Percentiles rank a stretch among this genome's conserved stretches.
These are phyloP conservation scores for Microtus montanus DNA, from an alignment of 2,113 vertebrate species.

Conservation along the genomic window DNA sequence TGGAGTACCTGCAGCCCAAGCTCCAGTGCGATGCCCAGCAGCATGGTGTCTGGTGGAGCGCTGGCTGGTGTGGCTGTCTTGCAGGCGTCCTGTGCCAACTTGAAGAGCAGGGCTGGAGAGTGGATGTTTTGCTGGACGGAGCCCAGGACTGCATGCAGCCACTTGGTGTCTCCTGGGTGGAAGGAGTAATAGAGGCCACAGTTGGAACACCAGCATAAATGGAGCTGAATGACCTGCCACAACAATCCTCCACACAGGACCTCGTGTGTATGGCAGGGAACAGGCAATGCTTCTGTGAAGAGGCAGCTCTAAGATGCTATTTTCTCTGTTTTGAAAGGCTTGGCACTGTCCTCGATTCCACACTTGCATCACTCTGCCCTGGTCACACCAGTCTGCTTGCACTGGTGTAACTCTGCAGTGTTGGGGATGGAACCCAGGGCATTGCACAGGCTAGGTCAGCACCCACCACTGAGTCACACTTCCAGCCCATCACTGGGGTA, in stretches of 20 bases:
- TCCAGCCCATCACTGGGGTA: not conserved
- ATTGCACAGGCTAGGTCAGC: not conserved
- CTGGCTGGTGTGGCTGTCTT: slow-evolving; percentile 79
- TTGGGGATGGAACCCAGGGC: not conserved
- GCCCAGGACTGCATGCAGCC: slow-evolving; percentile 80
- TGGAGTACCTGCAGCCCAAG: slow-evolving; percentile 78
- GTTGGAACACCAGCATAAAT: not conserved
- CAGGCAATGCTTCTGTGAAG: not conserved
- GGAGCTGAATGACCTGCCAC: not conserved
- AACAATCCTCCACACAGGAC: not conserved
- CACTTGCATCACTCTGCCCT: not conserved
- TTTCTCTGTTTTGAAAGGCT: not conserved
- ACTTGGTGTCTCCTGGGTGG: slow-evolving; percentile 79
- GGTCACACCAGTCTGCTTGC: not conserved
- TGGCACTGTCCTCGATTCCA: not conserved
- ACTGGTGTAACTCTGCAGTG: not conserved
- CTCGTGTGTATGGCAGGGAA: fast-evolving
- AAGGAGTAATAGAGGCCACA: not conserved
- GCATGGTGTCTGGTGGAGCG: slow-evolving; percentile 65
- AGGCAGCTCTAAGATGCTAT: not conserved
- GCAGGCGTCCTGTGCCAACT: slow-evolving; percentile 82
- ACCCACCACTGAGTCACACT: not conserved
- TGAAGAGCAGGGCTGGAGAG: slow-evolving; percentile 80
- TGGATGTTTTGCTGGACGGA: slow-evolving; percentile 84
- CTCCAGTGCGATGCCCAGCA: slow-evolving; percentile 82